Conservation (phyloP, 2,797 vertebrate species). For the Micrastur ruficollis region DNA sequence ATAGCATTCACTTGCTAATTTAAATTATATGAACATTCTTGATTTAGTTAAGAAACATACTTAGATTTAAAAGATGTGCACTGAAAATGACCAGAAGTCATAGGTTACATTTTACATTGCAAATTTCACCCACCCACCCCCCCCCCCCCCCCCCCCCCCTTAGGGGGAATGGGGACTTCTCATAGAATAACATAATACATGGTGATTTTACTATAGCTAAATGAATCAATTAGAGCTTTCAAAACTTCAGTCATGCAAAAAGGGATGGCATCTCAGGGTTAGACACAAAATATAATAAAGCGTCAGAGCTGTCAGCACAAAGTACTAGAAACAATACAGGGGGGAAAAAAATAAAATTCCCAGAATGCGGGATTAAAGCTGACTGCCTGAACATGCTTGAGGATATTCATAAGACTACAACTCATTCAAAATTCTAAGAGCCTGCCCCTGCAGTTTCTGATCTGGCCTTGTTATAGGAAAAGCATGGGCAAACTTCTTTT, state of each 20-base stretch:
- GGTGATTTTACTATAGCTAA: background rate
- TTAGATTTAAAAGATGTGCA: background rate
- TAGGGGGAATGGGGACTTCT: background rate
- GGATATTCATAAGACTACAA: background rate
- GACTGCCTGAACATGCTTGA: background rate
- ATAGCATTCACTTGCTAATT: background rate
- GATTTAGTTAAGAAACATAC: background rate
- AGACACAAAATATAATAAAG: background rate
- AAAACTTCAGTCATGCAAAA: slow-evolving; percentile 1
- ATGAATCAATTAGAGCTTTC: background rate
- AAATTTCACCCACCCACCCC: background rate
- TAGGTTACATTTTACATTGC: background rate
- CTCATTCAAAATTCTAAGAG: background rate
- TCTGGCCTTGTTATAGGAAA: background rate
- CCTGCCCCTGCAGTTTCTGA: background rate
- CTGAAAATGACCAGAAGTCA: background rate
- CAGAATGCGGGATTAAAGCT: background rate
- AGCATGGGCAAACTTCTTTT: background rate
- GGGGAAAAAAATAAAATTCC: background rate
- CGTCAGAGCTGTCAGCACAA: background rate
- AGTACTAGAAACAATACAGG: background rate
- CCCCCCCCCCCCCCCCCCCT: too few species aligned
- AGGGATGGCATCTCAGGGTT: background rate
- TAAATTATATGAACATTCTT: background rate
- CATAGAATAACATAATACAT: background rate